Conservation (phyloP, 2,888 invertebrate species). For the Petrophora chlorosata region DNA sequence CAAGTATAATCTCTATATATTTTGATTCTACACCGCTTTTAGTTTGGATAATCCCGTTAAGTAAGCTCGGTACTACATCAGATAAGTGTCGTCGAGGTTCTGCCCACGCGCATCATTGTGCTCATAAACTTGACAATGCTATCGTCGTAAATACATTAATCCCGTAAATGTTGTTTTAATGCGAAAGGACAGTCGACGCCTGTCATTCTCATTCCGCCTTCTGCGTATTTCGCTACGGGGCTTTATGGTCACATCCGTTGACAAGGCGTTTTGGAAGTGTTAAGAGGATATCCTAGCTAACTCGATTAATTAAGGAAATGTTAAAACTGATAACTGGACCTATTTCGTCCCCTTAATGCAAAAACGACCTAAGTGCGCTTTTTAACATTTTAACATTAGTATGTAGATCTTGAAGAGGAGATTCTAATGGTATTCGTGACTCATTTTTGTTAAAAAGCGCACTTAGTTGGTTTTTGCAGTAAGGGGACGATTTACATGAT, state of each 20-base stretch:
- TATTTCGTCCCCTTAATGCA: no score
- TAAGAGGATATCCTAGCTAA: slow-evolving; percentile 6
- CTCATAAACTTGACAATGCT: slow-evolving; percentile 72
- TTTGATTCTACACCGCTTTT: no score
- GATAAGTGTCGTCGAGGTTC: slow-evolving; percentile 42
- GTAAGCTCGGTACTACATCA: slow-evolving; percentile 36
- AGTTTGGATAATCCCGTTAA: no score
- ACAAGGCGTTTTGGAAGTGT: background rate
- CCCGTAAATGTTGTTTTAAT: slow-evolving; percentile 58
- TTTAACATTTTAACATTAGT: no score
- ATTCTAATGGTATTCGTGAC: no score
- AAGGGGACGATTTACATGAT: no score
- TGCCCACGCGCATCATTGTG: slow-evolving; percentile 57
- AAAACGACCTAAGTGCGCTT: no score
- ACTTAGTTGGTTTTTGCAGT: no score
- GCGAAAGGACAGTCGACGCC: slow-evolving; percentile 47
- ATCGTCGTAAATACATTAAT: slow-evolving; percentile 54
- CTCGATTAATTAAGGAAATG: slow-evolving; percentile 11
- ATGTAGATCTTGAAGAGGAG: no score
- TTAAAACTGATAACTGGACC: background rate
- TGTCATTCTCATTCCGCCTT: background rate
- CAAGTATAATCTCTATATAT: no score
- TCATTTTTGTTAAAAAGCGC: no score
- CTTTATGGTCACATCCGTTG: background rate
- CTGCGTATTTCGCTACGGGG: background rate